Evolutionary conservation across 2,797 vertebrate species (phyloP).

Genomic region (Lagorchestes hirsutus): DNA sequence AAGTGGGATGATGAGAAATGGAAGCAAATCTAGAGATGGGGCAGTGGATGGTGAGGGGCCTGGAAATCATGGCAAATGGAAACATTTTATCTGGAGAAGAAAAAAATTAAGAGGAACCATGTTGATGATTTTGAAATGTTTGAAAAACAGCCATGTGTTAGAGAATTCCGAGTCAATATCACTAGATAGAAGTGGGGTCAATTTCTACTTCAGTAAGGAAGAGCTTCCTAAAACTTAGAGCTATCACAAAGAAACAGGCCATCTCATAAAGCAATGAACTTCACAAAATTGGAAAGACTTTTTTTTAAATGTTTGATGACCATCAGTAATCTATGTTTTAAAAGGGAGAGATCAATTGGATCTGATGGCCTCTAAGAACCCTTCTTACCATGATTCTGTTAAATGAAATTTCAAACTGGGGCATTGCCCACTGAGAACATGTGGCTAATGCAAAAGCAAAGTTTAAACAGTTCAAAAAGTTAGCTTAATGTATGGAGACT

Average conservation of each 20-base stretch:
- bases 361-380: background rate
- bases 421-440: background rate
- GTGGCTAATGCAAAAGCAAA: background rate
- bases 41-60: background rate
- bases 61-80: slow-evolving; percentile 2
- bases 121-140: background rate
- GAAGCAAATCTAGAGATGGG: background rate
- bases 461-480: background rate
- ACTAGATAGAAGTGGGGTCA: background rate
- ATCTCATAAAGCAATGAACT: background rate
- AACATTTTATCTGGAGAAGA: background rate
- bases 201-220: background rate
- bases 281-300: background rate
- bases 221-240: slow-evolving; percentile 8
- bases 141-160: background rate
- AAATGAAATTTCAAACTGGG: background rate
- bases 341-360: background rate
- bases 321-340: background rate
- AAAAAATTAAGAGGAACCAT: background rate
- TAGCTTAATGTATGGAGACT: background rate
- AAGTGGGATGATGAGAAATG: background rate
- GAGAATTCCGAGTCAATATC: background rate
- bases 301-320: background rate
- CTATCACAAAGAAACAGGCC: background rate
- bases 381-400: background rate